phyloP scores from a whole-genome alignment of 2,888 invertebrate species.

The Parasteatoda lunata region DNA sequence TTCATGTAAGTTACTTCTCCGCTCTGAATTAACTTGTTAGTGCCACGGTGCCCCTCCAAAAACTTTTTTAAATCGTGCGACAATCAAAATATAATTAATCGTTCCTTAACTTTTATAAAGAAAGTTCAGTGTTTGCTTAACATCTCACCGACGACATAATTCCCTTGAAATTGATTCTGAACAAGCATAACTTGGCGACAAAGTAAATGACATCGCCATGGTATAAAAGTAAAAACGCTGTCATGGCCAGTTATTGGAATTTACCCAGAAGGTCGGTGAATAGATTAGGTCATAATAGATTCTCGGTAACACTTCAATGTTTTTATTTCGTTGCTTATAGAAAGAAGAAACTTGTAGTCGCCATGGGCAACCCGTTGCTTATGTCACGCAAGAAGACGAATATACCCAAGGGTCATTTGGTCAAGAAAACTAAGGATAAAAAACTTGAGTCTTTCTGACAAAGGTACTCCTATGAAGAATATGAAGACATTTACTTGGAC shows the following conservation, averaged over 20 bases:
- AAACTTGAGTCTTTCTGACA: neutral
- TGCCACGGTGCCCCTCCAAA: no score
- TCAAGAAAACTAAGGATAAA: neutral
- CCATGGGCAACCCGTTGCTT: constrained; percentile 33
- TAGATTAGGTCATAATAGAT: constrained; percentile 12
- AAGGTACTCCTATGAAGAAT: no score
- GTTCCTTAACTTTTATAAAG: no score
- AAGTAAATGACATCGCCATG: no score
- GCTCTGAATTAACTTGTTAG: no score
- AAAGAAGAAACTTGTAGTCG: constrained; percentile 23
- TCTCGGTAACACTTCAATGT: constrained; percentile 30
- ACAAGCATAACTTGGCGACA: no score
- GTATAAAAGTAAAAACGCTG: neutral
- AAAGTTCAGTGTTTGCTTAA: no score
- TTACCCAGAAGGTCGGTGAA: constrained; percentile 15
- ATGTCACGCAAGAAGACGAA: constrained; percentile 8
- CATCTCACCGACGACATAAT: no score
- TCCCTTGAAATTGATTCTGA: no score
- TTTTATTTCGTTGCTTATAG: constrained; percentile 27
- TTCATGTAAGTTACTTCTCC: no score
- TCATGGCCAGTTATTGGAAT: constrained; percentile 9
- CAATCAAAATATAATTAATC: no score
- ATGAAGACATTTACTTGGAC: neutral
- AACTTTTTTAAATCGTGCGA: no score
- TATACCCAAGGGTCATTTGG: neutral